Percentiles rank a stretch among this genome's conserved stretches.
Conservation (phyloP, 2,797 vertebrate genomes). For the Nannoperca australis region DNA sequence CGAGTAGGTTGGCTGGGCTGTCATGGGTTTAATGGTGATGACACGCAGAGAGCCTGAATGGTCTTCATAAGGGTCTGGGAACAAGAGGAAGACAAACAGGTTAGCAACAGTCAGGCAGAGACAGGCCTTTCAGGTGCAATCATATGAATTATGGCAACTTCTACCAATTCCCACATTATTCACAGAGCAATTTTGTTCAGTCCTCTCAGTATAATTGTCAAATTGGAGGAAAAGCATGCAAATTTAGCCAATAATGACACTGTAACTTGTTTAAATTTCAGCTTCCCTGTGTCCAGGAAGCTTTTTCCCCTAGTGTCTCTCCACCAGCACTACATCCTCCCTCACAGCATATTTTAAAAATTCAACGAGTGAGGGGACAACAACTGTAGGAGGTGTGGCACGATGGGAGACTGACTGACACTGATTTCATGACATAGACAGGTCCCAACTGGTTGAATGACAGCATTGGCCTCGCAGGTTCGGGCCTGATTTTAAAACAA, state of each 20-base stretch:
- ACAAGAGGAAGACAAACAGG: conserved; percentile 7
- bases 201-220: background rate
- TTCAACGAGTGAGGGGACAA: no score
- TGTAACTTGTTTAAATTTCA: background rate
- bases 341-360: no score
- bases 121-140: background rate
- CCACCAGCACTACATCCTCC: no score
- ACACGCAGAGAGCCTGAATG: conserved; percentile 95
- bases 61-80: conserved; percentile 91
- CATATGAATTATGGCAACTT: background rate
- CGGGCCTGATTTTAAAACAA: no score
- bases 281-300: background rate
- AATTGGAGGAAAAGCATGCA: background rate
- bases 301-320: background rate
- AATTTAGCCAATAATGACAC: background rate
- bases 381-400: no score
- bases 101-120: background rate
- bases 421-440: no score
- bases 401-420: no score
- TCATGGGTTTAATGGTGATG: conserved; percentile 94
- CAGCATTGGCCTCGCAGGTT: no score
- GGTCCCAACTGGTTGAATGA: no score
- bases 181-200: background rate
- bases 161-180: background rate
- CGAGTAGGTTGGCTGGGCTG: conserved; percentile 88